Evolutionary conservation across 2,888 invertebrate genomes (phyloP).

Genomic region (Spisula solida): DNA sequence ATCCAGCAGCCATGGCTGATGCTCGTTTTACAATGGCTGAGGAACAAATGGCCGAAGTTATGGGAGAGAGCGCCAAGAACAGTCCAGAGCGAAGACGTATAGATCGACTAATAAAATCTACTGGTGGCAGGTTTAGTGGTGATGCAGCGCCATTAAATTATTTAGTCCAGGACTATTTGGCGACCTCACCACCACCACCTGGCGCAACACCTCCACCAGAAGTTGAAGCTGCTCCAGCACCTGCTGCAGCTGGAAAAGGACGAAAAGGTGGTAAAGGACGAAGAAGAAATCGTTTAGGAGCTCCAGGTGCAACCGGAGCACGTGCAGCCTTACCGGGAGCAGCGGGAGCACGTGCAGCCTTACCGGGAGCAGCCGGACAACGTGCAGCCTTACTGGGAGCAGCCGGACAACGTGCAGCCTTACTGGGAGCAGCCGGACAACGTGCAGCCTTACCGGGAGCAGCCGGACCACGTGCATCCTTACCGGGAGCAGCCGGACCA

Average conservation of each 20-base stretch:
- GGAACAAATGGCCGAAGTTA: slow-evolving; percentile 62
- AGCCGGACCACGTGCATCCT: neutral
- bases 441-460: neutral
- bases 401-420: neutral
- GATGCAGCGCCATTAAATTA: slow-evolving; percentile 55
- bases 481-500: too few relatives aligned
- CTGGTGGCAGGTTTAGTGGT: slow-evolving; percentile 51
- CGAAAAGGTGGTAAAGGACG: neutral
- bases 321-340: neutral
- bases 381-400: neutral
- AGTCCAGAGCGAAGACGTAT: slow-evolving; percentile 55
- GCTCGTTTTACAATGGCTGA: slow-evolving; percentile 52
- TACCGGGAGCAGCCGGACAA: neutral
- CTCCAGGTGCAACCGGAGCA: neutral
- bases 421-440: neutral
- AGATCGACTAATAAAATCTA: slow-evolving; percentile 47
- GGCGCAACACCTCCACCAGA: slow-evolving; percentile 39
- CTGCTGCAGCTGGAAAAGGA: neutral
- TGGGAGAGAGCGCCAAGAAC: slow-evolving; percentile 51
- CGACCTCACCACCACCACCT: slow-evolving; percentile 50
- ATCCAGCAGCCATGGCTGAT: slow-evolving; percentile 30
- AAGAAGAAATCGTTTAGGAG: slow-evolving; percentile 13
- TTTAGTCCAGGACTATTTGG: slow-evolving; percentile 54
- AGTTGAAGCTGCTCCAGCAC: neutral
- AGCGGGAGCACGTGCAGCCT: neutral